These are phyloP conservation scores for Elmis aenea DNA, from an alignment of 2,888 invertebrate species.

Conservation along the genomic window DNA sequence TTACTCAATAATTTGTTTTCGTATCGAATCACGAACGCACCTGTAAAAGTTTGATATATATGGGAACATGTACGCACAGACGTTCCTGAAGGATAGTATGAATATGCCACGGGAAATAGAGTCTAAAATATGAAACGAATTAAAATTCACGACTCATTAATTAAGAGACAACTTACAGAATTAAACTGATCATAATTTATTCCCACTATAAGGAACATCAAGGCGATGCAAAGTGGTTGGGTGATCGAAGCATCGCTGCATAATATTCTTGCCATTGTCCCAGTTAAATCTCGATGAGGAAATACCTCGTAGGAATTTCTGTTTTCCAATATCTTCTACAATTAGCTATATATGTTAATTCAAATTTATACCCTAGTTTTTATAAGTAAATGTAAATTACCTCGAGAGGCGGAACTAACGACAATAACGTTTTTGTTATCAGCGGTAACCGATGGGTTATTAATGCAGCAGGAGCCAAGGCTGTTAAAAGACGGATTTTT, in stretches of 20 bases:
- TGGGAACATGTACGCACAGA: conserved; percentile 48
- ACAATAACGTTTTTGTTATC: conserved; percentile 11
- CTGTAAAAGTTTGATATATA: conserved; percentile 38
- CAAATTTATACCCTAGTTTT: too few species aligned
- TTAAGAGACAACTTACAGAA: conserved; percentile 50
- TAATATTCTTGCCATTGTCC: conserved; percentile 34
- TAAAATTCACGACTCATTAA: neutral
- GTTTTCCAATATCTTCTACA: conserved; percentile 29
- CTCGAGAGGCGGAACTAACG: conserved; percentile 13
- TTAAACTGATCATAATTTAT: conserved; percentile 55
- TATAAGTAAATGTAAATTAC: too few species aligned
- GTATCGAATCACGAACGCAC: too few species aligned
- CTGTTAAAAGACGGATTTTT: conserved; percentile 39
- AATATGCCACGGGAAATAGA: conserved; percentile 33
- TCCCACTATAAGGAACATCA: conserved; percentile 58
- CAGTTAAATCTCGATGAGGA: conserved; percentile 35
- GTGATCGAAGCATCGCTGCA: conserved; percentile 48
- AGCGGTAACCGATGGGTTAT: conserved; percentile 24
- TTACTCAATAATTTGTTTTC: too few species aligned
- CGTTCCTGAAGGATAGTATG: conserved; percentile 49
- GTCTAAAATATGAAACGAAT: conserved; percentile 32
- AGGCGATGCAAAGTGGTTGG: conserved; percentile 54
- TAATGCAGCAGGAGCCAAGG: conserved; percentile 40
- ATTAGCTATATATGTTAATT: too few species aligned
- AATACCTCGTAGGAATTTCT: conserved; percentile 37